Evolutionary conservation across 2,797 vertebrate species (phyloP), one percentile per base, ranked within the genome.

Genomic region (Sciurus vulgaris): DNA sequence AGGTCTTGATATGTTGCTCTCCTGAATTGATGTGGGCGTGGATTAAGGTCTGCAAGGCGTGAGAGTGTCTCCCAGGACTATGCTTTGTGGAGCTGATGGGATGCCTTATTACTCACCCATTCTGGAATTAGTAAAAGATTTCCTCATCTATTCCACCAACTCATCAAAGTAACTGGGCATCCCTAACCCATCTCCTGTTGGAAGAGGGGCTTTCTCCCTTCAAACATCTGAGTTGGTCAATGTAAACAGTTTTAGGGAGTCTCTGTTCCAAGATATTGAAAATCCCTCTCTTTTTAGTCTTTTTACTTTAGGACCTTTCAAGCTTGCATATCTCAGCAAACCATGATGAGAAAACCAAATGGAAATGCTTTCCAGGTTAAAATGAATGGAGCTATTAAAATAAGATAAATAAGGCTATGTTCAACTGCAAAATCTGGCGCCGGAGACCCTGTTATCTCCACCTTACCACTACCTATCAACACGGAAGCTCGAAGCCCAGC

Each of bases 381-480:
- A 95, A 91, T 89, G 65, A 96, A 94, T 81, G 35, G 51, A 61
- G 44, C 84, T 82, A 96, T 95, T 95, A 96, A 96, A 96, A 95
- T 67, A 95, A 94, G 93, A 94, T 69, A 89, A 95, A 92, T 65
- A 77, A 93, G 49, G 65, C 73, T 86, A 41, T 17, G 78, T 74
- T 86, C 77, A 83, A 54, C 35, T 51, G 77, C 33, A 93, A 65
- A 85, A 61, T 47, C 89, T 90, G 84, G 56, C 63, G 96, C 86
- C 56, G 24, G 83, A 93, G 84, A 73, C 69, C 56, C 67, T 82
- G 41, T 85, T 95, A 78, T 96, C 87, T 94, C 56, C 38, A 87
- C 51, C 51, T 94, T 84, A 89, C 70, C 30, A 76, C 83, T 51
- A 33, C 61, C 78, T 74, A 59, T 94, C 93, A 92, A 79, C 33